Evolutionary conservation across 2,113 vertebrate genomes (phyloP), one percentile per base, ranked within the genome.

Genomic region (Daboia siamensis): DNA sequence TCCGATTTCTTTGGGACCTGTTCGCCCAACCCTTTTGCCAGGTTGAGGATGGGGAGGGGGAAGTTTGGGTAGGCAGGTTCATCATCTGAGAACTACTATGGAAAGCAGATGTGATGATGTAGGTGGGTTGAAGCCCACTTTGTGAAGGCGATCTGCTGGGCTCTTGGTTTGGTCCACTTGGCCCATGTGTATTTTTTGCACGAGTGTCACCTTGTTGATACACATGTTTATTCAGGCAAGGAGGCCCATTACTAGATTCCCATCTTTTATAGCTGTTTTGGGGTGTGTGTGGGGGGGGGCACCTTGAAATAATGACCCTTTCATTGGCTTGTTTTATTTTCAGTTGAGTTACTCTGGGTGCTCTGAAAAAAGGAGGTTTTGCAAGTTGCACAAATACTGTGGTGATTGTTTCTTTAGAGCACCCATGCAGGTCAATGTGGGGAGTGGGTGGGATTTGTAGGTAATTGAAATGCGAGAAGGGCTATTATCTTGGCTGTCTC

Each of bases 391-490:
- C 1, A 13, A 69, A 52, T 90, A 57, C 56, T 11, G 51, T 51
- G 21, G 3, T 84, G 57, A 26, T 39, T 26, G 26, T 26, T 10
- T 46, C 51, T 86, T 84, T 86, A 44, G 74, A 84, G 84, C 20
- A 33, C 56, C 26, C 46, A 5, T 24, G 17, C 26, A 48, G 9
- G 44, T 48, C 69, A 64, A 23, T 6, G 17, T 39, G 15, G 69
- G 15, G 33, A 15, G 2, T 74, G 12, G 26, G 52, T 39, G 9
- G 1, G 5, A 11, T 39, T 48, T 87, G 56, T 26, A 20, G 6
- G 29, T 61, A 56, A 1, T 93, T 90, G 51, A 93, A 57, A 86
- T 86, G 26, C 11, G 3, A 87, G 85, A 88, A 90, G 92, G 92
- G 90, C 9, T 87, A 20, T 54, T 90, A 48, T 57, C 85, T 52